Evolutionary conservation across 2,113 vertebrate genomes (phyloP).

Genomic region (Hemibagrus wyckioides): DNA sequence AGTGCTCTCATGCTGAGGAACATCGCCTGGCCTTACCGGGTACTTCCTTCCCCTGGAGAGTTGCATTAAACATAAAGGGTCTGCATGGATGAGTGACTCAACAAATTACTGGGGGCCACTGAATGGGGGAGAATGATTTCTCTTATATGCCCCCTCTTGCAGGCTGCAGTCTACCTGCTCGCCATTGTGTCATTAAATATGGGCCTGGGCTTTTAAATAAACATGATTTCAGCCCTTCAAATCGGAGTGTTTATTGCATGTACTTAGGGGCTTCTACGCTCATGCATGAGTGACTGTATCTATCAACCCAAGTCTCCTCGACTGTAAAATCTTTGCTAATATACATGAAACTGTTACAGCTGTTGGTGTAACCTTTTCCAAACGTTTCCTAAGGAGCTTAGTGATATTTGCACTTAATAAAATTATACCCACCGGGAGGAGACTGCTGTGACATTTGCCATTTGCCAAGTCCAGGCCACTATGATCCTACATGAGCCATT

Average conservation of each 20-base stretch:
- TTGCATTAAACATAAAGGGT: constrained; percentile 82
- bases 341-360: constrained; percentile 79
- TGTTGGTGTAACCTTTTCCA: constrained; percentile 80
- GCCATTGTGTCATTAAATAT: constrained; percentile 72
- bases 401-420: constrained; percentile 85
- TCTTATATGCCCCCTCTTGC: constrained; percentile 62
- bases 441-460: constrained; percentile 82
- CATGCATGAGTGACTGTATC: constrained; percentile 74
- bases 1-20: constrained; percentile 62
- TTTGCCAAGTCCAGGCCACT: constrained; percentile 79
- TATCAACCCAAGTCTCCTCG: constrained; percentile 68
- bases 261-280: constrained; percentile 68
- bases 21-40: constrained; percentile 68
- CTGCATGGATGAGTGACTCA: constrained; percentile 81
- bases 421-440: constrained; percentile 85
- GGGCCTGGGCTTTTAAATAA: constrained; percentile 77
- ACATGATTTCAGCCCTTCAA: constrained; percentile 71
- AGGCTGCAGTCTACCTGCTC: constrained; percentile 63
- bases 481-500: constrained; percentile 76
- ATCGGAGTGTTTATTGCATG: constrained; percentile 74
- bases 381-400: constrained; percentile 79
- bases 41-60: constrained; percentile 65
- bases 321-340: constrained; percentile 73
- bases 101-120: constrained; percentile 79
- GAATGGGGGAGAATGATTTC: constrained; percentile 70